Percentiles rank a stretch among this genome's conserved stretches.
phyloP scores from a whole-genome alignment of 2,888 invertebrate species.

The Eupsilia transversa region DNA sequence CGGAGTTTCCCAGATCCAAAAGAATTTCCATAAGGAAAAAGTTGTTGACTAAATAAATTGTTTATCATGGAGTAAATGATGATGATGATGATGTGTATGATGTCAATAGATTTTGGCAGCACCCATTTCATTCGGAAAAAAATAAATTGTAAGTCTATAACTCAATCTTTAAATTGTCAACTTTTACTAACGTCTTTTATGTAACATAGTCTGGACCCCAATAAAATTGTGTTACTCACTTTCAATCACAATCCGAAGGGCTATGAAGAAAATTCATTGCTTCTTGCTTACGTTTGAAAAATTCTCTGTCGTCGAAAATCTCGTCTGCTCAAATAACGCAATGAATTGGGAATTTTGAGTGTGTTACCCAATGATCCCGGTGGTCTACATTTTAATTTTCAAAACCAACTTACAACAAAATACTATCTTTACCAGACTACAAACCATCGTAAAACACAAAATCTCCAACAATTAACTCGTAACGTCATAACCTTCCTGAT shows the following conservation, averaged over 20 bases:
- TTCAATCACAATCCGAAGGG: neutral
- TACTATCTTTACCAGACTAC: neutral
- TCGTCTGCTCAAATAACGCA: neutral
- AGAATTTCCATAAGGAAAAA: neutral
- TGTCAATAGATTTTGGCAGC: neutral
- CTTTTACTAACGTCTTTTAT: neutral
- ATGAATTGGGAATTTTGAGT: no score
- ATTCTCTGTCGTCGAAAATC: neutral
- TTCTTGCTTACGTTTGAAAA: neutral
- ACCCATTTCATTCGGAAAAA: neutral
- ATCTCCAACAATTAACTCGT: constrained; percentile 31
- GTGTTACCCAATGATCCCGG: neutral
- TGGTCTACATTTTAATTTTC: neutral
- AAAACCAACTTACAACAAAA: neutral
- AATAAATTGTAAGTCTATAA: neutral
- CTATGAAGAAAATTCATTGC: neutral
- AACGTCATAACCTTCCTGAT: constrained; percentile 29
- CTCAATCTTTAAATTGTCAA: neutral
- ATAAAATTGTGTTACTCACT: no score
- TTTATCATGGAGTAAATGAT: neutral
- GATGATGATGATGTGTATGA: no score
- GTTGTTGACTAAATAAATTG: no score
- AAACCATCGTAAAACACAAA: constrained; percentile 14
- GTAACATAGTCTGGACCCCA: neutral
- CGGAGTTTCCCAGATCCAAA: neutral